Conservation (phyloP, 2,113 vertebrate genomes). For the Brachyhypopomus occidentalis region DNA sequence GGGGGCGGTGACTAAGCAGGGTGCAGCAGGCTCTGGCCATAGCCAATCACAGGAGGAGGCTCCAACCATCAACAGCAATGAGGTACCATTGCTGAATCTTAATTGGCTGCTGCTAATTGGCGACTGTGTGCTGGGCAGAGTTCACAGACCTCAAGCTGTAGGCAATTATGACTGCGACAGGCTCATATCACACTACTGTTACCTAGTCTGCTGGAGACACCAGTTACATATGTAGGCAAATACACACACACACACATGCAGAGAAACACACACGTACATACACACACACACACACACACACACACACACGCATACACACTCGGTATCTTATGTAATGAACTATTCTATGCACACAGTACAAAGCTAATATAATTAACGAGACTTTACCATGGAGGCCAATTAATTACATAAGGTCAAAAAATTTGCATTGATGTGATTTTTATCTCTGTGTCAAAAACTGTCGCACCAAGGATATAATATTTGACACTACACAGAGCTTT, state of each 20-base stretch:
- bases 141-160: conserved; percentile 60
- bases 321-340: neutral
- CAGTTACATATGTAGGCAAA: neutral
- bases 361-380: neutral
- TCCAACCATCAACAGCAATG: conserved; percentile 68
- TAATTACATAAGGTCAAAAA: conserved; percentile 11
- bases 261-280: no score
- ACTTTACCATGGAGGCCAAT: neutral
- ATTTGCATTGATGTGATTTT: neutral
- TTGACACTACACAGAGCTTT: neutral
- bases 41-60: conserved; percentile 52
- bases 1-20: conserved; percentile 21
- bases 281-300: no score
- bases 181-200: conserved; percentile 46
- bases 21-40: conserved; percentile 9
- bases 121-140: conserved; percentile 51
- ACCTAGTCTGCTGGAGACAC: neutral
- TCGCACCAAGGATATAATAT: neutral
- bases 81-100: conserved; percentile 62
- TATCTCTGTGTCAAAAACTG: neutral
- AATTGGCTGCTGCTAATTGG: conserved; percentile 77
- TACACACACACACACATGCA: neutral
- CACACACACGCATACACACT: no score
- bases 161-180: conserved; percentile 62
- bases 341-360: conserved; percentile 1